These are phyloP conservation scores for Sphenodon punctatus DNA, from an alignment of 2,797 vertebrate genomes.

Conservation along the genomic window DNA sequence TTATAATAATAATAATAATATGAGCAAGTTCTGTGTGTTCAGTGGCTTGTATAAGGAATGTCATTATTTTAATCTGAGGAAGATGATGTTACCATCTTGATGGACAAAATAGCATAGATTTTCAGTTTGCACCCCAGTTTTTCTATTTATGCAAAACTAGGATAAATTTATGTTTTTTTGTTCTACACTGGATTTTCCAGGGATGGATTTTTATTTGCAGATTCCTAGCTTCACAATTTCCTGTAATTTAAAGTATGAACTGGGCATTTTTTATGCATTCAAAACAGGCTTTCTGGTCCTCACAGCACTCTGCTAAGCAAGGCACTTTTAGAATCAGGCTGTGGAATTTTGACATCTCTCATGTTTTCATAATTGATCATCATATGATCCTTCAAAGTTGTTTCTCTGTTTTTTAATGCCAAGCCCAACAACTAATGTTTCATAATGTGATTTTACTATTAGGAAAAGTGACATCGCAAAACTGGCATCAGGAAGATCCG, in stretches of 20 bases:
- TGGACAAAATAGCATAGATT: background rate
- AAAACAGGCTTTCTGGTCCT: too few species aligned
- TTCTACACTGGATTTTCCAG: background rate
- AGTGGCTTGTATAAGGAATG: background rate
- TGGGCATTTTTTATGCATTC: conserved; percentile 25
- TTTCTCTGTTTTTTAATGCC: conserved; percentile 3
- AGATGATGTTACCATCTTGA: background rate
- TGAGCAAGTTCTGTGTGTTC: background rate
- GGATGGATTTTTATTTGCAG: background rate
- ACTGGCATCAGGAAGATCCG: background rate
- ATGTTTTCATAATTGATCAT: too few species aligned
- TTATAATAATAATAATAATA: too few species aligned
- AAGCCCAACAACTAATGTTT: conserved; percentile 12
- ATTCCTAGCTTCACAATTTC: background rate
- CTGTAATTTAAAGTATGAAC: conserved; percentile 32
- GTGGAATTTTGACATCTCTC: too few species aligned
- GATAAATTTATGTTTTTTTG: background rate
- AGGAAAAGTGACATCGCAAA: conserved; percentile 1
- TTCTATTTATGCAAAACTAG: background rate
- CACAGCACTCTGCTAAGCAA: too few species aligned
- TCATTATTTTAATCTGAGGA: background rate
- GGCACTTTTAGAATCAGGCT: too few species aligned
- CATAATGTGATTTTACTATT: conserved; percentile 34
- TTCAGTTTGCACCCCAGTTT: background rate
- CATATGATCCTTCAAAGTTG: conserved; percentile 27